Evolutionary conservation across 37 sponge, comb jelly and placozoan genomes (phyloP).

Genomic region (Bolinopsis microptera): DNA sequence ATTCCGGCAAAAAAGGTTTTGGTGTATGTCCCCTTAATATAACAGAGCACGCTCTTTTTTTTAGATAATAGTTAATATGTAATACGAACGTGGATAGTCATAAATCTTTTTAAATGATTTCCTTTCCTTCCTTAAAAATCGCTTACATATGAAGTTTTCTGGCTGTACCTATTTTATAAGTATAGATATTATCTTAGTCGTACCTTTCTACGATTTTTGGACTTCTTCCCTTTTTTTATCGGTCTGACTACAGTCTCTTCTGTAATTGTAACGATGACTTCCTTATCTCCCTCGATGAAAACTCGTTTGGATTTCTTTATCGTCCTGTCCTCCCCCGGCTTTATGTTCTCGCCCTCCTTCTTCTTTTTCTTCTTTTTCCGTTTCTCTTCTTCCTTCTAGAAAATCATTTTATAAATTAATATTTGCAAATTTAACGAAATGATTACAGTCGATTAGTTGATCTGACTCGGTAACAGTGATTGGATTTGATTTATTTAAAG

Average conservation of each 20-base stretch:
- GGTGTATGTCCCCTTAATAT: too few relatives aligned
- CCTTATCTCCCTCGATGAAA: conserved; percentile 30
- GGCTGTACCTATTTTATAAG: too few relatives aligned
- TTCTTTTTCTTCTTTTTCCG: conserved; percentile 31
- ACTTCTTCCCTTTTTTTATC: conserved; percentile 23
- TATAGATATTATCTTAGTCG: too few relatives aligned
- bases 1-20: too few relatives aligned
- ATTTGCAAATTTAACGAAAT: background rate
- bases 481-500: background rate
- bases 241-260: conserved; percentile 15
- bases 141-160: too few relatives aligned
- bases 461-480: background rate
- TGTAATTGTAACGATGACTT: conserved; percentile 1
- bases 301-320: conserved; percentile 3
- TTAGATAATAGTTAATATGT: too few relatives aligned
- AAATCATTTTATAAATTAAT: background rate
- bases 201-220: background rate
- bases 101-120: too few relatives aligned
- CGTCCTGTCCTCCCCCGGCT: conserved; percentile 12
- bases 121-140: too few relatives aligned
- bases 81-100: too few relatives aligned
- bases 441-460: background rate
- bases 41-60: too few relatives aligned
- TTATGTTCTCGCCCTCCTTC: conserved; percentile 25
- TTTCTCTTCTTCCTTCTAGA: background rate